Evolutionary conservation across 2,797 vertebrate species (phyloP), one percentile per base, ranked within the genome.

Genomic region (Periophthalmus magnuspinnatus): DNA sequence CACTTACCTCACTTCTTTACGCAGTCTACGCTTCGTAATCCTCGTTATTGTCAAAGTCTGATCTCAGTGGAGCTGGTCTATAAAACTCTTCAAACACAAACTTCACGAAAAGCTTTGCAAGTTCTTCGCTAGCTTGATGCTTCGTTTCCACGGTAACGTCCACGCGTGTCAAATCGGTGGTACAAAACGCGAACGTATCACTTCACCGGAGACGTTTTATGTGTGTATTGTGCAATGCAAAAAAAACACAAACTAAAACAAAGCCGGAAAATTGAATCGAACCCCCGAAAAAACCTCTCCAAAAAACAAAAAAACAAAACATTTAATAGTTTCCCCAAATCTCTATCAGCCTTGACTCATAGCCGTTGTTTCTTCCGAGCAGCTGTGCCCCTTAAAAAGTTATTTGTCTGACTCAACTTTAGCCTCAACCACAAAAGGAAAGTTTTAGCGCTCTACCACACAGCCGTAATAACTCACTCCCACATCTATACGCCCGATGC

Each of bases 391-490:
- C 69, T 56, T 64, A 67, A 67, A 67, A 67, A 67, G 54, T 55
- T 56, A 55, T 56, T 57, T 41, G 34, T 56, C 24, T 41, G 52
- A 41, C 65, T 67, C 54, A 41, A 67, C 65, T 57, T 57, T 16
- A 67, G 52, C 19, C 52, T 38, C 9, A 22, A 66, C 64, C 68
- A 65, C 59, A 24, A 47, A 34, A 32, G 34, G 34, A 56, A 33
- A 68, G 71, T 64, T 69, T 65, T 58, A 59, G 61, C 41, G 48
- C 72, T 75, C 78, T 70, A 67, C 34, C 66, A 59, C 33, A 70
- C 41, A 0, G 60, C 59, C 74, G 73, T 80, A 81, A 80, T 78
- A 77, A 78, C 71, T 82, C 82, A 72, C 68, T 71, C 72, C 68
- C 70, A 77, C 33, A 65, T 78, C 84, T 67, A 72, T 80, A 38